Percentiles rank a stretch among this genome's conserved stretches.
phyloP scores from a whole-genome alignment of 1,140 invertebrate species.

The Diachasmimorpha longicaudata region DNA sequence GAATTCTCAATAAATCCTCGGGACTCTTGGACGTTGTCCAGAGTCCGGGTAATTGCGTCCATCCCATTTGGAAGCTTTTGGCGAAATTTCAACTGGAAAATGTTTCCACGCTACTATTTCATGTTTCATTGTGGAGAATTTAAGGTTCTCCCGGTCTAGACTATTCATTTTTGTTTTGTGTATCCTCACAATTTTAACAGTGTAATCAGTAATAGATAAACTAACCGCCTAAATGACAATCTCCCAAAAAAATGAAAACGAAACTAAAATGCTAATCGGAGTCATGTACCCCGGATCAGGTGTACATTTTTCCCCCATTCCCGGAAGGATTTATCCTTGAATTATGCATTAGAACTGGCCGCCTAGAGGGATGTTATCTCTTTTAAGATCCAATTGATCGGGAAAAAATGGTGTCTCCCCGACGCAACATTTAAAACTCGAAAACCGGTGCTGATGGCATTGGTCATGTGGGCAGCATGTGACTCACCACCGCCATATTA shows the following conservation, averaged over 20 bases:
- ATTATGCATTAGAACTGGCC: conserved; percentile 8
- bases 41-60: background rate
- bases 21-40: background rate
- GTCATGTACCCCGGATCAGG: background rate
- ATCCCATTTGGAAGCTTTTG: background rate
- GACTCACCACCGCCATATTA: background rate
- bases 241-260: background rate
- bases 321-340: conserved; percentile 9
- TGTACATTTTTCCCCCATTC: background rate
- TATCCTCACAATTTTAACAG: no score
- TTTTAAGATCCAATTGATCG: background rate
- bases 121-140: background rate
- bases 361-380: conserved; percentile 3
- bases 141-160: background rate
- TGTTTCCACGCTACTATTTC: no score
- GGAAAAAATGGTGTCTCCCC: background rate
- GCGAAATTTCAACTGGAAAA: background rate
- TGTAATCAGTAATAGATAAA: no score
- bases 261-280: background rate
- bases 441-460: conserved; percentile 15
- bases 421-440: background rate
- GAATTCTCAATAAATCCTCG: background rate
- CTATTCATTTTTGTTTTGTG: no score
- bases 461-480: conserved; percentile 26
- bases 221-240: background rate